Evolutionary conservation across 2,113 vertebrate genomes (phyloP), one percentile per base, ranked within the genome.

Genomic region (Speoplatyrhinus poulsoni): DNA sequence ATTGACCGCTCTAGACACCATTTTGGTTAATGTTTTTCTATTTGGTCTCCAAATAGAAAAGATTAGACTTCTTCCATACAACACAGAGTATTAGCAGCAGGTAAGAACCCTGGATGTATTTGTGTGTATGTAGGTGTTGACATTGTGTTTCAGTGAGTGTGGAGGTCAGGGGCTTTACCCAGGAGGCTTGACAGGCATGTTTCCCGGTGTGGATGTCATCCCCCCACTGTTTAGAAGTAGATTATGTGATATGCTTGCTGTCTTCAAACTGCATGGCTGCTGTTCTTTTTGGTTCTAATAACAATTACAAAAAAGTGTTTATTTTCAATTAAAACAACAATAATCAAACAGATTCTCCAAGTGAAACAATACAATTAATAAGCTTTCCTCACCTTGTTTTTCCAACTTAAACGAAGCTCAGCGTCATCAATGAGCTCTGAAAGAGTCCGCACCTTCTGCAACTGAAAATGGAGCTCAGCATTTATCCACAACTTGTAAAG

Each of bases 341-440:
- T 52, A 52, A 8, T 52, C 15, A 52, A 8, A 52, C 15, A 58
- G 19, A 8, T 32, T 32, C 32, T 55, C 8, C 17, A 9, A 0
- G 16, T 19, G 8, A 7, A 46, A 16, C 36, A 41, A 41, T 41
- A 41, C 7, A 41, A 41, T 41, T 41, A 41, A 41, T 41, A 41
- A 41, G 36, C 11, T 16, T 9, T 46, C 4, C 54, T n/a, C 57
- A 54, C 50, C 47, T 54, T 65, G 8, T 4, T 33, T 12, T 83
- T 79, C 62, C 49, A 59, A 19, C 8, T 1, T 11, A 46, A 50
- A 7, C 9, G 47, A 2, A 17, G 46, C 73, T 86, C 70, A 52
- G 84, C 89, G 68, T 85, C 82, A 60, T 3, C 60, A 8, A 91
- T 36, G n/a, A 91, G 76, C 26, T 91, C 89, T 41, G 68, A 8